phyloP scores from a whole-genome alignment of 2,888 invertebrate species.

The Perizoma flavofasciatum region DNA sequence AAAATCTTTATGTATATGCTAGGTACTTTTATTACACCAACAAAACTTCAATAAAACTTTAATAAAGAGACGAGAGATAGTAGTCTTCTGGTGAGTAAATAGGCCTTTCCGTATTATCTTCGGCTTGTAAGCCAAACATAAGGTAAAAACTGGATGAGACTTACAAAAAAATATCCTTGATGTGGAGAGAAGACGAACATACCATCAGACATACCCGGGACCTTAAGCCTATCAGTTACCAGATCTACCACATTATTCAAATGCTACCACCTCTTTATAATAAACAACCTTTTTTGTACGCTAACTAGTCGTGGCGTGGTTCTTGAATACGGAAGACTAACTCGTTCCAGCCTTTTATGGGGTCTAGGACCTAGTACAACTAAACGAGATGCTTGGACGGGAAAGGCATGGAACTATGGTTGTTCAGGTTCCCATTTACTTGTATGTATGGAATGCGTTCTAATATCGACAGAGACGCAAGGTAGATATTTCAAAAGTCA shows the following conservation, averaged over 20 bases:
- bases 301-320: slow-evolving; percentile 28
- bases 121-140: background rate
- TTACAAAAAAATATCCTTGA: background rate
- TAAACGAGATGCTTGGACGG: slow-evolving; percentile 31
- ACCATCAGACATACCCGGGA: slow-evolving; percentile 24
- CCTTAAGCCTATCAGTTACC: slow-evolving; percentile 18
- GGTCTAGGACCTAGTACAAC: slow-evolving; percentile 32
- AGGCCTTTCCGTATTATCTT: background rate
- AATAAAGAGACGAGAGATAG: too few relatives aligned
- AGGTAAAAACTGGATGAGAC: slow-evolving; percentile 3
- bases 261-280: slow-evolving; percentile 21
- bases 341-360: slow-evolving; percentile 38
- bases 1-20: too few relatives aligned
- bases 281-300: slow-evolving; percentile 30
- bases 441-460: slow-evolving; percentile 10
- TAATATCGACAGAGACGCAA: background rate
- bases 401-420: slow-evolving; percentile 27
- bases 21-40: too few relatives aligned
- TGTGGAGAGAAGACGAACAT: slow-evolving; percentile 7
- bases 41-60: too few relatives aligned
- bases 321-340: slow-evolving; percentile 39
- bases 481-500: background rate
- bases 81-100: too few relatives aligned
- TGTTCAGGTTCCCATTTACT: slow-evolving; percentile 9
- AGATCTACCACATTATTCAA: slow-evolving; percentile 36